phyloP scores from a whole-genome alignment of 2,888 invertebrate genomes.

The Dorcus parallelipipedus region DNA sequence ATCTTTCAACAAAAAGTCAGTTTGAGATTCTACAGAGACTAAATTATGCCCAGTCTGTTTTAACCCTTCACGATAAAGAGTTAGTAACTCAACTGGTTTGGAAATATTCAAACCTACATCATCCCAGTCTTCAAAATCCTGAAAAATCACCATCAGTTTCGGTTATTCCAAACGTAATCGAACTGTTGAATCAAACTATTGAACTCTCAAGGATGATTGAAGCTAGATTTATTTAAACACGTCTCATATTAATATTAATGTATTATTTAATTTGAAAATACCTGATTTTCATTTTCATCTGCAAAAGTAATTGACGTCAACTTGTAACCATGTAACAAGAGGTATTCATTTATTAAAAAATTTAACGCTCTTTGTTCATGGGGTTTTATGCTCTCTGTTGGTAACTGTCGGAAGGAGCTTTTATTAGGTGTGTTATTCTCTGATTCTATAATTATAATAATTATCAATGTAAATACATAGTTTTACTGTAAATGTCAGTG shows the following conservation, averaged over 20 bases:
- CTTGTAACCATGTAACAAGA: conserved; percentile 75
- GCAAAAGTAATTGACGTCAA: conserved; percentile 86
- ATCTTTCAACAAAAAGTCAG: conserved; percentile 41
- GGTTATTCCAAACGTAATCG: too few species aligned
- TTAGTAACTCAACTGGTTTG: conserved; percentile 71
- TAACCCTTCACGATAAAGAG: conserved; percentile 60
- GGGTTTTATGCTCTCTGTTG: conserved; percentile 62
- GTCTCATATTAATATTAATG: background rate
- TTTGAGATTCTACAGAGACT: conserved; percentile 49
- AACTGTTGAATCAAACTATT: too few species aligned
- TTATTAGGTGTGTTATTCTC: conserved; percentile 53
- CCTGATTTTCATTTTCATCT: conserved; percentile 87
- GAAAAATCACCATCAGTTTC: background rate
- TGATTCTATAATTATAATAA: conserved; percentile 45
- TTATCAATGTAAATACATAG: background rate
- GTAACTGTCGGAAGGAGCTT: conserved; percentile 36
- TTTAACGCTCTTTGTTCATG: conserved; percentile 82
- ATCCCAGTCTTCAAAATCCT: conserved; percentile 91
- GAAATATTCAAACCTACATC: conserved; percentile 85
- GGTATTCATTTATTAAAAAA: conserved; percentile 83
- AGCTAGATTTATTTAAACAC: too few species aligned
- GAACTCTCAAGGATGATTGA: too few species aligned
- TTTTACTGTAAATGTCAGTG: background rate
- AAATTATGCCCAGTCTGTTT: conserved; percentile 50
- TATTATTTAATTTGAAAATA: conserved; percentile 41